Conservation (phyloP, 2,797 vertebrate genomes). For the Ctenochaetus hawaiiensis region DNA sequence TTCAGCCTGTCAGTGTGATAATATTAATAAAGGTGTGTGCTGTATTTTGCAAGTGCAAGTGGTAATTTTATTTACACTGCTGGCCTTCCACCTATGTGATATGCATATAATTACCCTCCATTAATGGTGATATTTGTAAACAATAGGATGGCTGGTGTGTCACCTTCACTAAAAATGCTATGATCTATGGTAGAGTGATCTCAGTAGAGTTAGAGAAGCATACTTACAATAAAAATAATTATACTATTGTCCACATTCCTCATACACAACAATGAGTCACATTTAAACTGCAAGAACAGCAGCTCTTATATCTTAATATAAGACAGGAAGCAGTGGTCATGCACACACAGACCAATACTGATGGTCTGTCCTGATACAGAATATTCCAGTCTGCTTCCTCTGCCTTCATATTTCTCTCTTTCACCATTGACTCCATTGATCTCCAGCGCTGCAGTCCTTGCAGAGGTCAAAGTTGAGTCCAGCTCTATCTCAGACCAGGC, state of each 20-base stretch:
- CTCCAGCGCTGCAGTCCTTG: slow-evolving; percentile 38
- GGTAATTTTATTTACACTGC: no score
- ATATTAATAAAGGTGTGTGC: no score
- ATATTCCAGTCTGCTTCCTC: slow-evolving; percentile 26
- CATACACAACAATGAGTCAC: background rate
- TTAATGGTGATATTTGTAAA: background rate
- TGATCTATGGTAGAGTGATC: no score
- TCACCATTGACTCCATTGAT: slow-evolving; percentile 62
- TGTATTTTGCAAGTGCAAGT: no score
- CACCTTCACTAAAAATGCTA: background rate
- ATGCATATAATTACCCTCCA: no score
- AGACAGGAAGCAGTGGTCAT: slow-evolving; percentile 16
- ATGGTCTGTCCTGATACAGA: slow-evolving; percentile 36
- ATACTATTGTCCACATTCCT: background rate
- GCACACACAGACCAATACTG: slow-evolving; percentile 14
- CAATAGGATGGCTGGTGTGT: background rate
- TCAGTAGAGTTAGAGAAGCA: background rate
- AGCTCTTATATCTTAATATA: background rate
- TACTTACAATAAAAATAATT: slow-evolving; percentile 1
- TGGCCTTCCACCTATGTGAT: no score
- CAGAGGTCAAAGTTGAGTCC: slow-evolving; percentile 71
- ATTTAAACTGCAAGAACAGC: background rate
- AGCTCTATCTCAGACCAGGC: slow-evolving; percentile 36
- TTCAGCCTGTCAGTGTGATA: no score
- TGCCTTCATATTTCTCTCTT: slow-evolving; percentile 45